Base-by-base conservation (phyloP, 2,113 vertebrate genomes). In the Serilophus lunatus region DNA sequence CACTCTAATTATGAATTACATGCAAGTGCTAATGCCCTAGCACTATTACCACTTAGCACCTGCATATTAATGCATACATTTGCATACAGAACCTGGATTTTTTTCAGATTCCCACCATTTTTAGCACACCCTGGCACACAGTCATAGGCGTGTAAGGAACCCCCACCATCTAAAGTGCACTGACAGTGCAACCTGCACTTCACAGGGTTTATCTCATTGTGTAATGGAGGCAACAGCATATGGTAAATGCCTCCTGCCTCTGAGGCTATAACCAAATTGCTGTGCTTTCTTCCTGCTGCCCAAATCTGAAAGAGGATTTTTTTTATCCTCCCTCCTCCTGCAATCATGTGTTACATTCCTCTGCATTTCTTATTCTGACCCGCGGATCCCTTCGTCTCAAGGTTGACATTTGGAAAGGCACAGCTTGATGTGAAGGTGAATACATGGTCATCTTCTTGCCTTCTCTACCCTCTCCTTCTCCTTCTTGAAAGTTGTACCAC, bases 221-320 rank as follows among this genome's bases (percentile, higher is more conserved):
- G 33, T 42, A 90, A 24, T 18, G 50, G 35, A 91, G 57, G 25
- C 17, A 12, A 44, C 28, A 88, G 53, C 47, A 81, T 71, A 86
- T 77, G 59, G 77, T 47, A 90, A 95, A 95, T 25, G 40, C 33
- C 82, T 45, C 40, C 49, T 93, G 38, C 44, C 75, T 97, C 79
- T 90, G 12, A 59, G 78, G 65, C 63, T 36, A 4, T 56, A 29
- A 51, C 3, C 49, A 65, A 79, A 93, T 63, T 56, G 10, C 4
- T 38, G 16, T 84, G 22, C 77, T 93, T 91, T 92, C 28, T 51
- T 89, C 57, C 82, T 54, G 47, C 22, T 93, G 76, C 86, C 82
- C 84, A 94, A 86, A 80, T 86, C 76, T 40, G 42, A 92, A 82
- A 33, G 18, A 35, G 18, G 40, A 49, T 42, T 17, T 70, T 42